Percentiles rank a stretch among this genome's conserved stretches.
Evolutionary conservation across 2,888 invertebrate genomes (phyloP).

Genomic region (Drosophila monieri): DNA sequence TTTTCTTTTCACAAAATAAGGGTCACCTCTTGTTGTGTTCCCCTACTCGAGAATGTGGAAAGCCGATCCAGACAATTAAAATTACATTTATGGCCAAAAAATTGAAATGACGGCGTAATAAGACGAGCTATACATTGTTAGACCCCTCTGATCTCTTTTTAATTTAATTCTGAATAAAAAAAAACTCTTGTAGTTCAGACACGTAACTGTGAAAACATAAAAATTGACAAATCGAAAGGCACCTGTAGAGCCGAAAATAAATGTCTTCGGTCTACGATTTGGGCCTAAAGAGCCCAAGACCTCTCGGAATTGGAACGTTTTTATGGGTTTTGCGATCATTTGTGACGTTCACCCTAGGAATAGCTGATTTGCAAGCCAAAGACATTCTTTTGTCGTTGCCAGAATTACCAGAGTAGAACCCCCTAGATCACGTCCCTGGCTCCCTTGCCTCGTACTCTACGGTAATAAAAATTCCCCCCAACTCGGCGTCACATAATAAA

Average conservation of each 20-base stretch:
- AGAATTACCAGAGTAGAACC: neutral
- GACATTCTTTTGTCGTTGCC: conserved; percentile 14
- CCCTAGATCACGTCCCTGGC: conserved; percentile 48
- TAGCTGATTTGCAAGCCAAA: conserved; percentile 59
- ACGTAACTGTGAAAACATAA: conserved; percentile 78
- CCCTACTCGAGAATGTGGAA: neutral
- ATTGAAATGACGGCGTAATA: conserved; percentile 29
- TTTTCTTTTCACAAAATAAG: neutral
- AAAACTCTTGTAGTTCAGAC: conserved; percentile 53
- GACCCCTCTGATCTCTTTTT: conserved; percentile 25
- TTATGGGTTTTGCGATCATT: conserved; percentile 61
- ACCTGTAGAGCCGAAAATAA: conserved; percentile 11
- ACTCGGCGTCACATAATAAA: conserved; percentile 65
- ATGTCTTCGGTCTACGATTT: neutral
- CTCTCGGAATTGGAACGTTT: conserved; percentile 16
- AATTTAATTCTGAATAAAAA: neutral
- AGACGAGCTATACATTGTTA: conserved; percentile 14
- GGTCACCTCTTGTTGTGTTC: neutral
- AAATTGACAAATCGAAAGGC: conserved; percentile 70
- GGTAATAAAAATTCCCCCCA: conserved; percentile 67
- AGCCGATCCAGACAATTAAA: conserved; percentile 35
- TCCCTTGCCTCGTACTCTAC: conserved; percentile 18
- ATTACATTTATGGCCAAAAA: conserved; percentile 36
- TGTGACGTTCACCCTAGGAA: conserved; percentile 43
- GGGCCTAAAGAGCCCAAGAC: conserved; percentile 35